A percentile compares a stretch with the other conserved stretches of the same genome.
Conservation (phyloP, 1,140 invertebrate species). For the Ips nitidus region DNA sequence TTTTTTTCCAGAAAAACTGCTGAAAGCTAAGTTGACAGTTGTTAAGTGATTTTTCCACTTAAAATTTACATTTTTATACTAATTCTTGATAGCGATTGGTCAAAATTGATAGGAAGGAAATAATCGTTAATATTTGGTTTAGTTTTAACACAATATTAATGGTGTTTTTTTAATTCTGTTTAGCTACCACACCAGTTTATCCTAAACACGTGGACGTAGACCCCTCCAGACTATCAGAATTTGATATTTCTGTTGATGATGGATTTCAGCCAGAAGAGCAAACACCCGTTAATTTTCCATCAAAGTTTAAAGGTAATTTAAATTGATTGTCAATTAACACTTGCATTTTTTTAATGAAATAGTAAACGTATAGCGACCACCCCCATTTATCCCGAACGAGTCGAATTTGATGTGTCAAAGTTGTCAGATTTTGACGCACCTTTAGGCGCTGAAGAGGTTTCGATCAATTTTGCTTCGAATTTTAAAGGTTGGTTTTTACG, state of each 20-base stretch:
- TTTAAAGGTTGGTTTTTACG: conserved; percentile 11
- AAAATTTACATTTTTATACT: too few species aligned
- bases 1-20: too few species aligned
- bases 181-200: conserved; percentile 45
- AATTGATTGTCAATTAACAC: background rate
- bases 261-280: background rate
- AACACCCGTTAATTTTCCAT: conserved; percentile 19
- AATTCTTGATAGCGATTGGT: too few species aligned
- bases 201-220: conserved; percentile 36
- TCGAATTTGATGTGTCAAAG: conserved; percentile 25
- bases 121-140: too few species aligned
- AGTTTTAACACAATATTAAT: too few species aligned
- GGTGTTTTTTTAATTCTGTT: conserved; percentile 12
- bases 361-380: background rate
- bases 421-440: conserved; percentile 22
- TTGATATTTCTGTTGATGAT: conserved; percentile 12
- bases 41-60: too few species aligned
- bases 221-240: conserved; percentile 23
- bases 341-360: background rate
- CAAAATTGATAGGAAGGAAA: too few species aligned
- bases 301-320: conserved; percentile 29
- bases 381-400: conserved; percentile 34
- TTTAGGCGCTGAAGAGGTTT: background rate
- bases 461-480: conserved; percentile 19
- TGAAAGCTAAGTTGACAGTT: too few species aligned